phyloP scores from a whole-genome alignment of 1,140 invertebrate genomes.

The Lutraria rhynchaena region DNA sequence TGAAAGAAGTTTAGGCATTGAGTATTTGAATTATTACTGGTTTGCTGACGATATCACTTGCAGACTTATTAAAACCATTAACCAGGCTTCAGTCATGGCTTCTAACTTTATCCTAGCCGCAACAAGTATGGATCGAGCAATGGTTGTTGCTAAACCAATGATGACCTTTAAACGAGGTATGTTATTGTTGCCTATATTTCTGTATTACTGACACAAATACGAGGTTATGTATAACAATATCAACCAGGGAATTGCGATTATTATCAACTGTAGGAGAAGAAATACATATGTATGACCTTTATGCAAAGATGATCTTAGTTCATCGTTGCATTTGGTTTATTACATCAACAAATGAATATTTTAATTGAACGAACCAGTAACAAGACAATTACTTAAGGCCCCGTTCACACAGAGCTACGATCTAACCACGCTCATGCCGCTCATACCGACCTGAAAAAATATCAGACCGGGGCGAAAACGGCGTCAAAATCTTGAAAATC shows the following conservation, averaged over 20 bases:
- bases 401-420: too few relatives aligned
- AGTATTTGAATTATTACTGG: constrained; percentile 4
- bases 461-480: too few relatives aligned
- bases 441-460: too few relatives aligned
- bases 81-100: not conserved
- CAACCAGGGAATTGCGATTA: not conserved
- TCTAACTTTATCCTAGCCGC: constrained; percentile 32
- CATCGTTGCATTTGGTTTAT: too few relatives aligned
- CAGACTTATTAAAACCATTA: constrained; percentile 5
- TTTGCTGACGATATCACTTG: not conserved
- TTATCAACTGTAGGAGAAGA: not conserved
- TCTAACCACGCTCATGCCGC: too few relatives aligned
- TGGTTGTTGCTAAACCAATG: constrained; percentile 37
- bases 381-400: too few relatives aligned
- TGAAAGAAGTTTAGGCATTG: not conserved
- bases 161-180: constrained; percentile 26
- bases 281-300: not conserved
- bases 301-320: too few relatives aligned
- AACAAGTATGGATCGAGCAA: constrained; percentile 24
- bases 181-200: too few relatives aligned
- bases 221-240: not conserved
- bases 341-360: too few relatives aligned
- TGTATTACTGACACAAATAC: not conserved
- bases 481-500: too few relatives aligned
- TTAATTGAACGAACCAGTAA: too few relatives aligned